A percentile compares a stretch with the other conserved stretches of the same genome.
These are phyloP conservation scores for Yponomeuta malinellus DNA, from an alignment of 2,888 invertebrate genomes.

Conservation along the genomic window DNA sequence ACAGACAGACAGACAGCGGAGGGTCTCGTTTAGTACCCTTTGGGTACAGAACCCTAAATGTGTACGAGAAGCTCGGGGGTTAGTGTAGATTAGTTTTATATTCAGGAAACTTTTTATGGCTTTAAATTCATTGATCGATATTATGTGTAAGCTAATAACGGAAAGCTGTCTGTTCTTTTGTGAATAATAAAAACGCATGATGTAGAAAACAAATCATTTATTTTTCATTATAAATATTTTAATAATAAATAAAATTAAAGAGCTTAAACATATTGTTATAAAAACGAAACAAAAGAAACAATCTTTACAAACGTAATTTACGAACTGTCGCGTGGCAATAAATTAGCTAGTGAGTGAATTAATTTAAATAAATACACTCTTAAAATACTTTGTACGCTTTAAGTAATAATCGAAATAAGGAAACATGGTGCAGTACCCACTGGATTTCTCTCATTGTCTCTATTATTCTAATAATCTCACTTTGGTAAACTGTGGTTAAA, in stretches of 20 bases:
- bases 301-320: conserved; percentile 35
- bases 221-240: conserved; percentile 31
- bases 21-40: too few species aligned
- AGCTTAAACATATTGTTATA: conserved; percentile 55
- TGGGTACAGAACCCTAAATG: too few species aligned
- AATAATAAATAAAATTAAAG: conserved; percentile 64
- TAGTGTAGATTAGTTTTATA: too few species aligned
- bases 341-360: conserved; percentile 39
- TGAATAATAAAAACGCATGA: conserved; percentile 23
- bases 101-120: too few species aligned
- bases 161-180: too few species aligned
- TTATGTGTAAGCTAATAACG: too few species aligned
- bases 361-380: conserved; percentile 26
- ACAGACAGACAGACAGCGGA: too few species aligned
- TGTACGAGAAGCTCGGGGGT: too few species aligned
- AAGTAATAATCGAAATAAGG: conserved; percentile 16
- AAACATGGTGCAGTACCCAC: background rate
- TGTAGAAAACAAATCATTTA: conserved; percentile 60
- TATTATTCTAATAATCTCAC: conserved; percentile 70
- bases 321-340: conserved; percentile 42
- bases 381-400: conserved; percentile 68
- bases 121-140: too few species aligned
- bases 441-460: conserved; percentile 3
- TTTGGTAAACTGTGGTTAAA: conserved; percentile 77
- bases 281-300: conserved; percentile 73